A percentile compares a stretch with the other conserved stretches of the same genome.
phyloP scores from a whole-genome alignment of 2,888 invertebrate genomes.

The Amiota mariae region DNA sequence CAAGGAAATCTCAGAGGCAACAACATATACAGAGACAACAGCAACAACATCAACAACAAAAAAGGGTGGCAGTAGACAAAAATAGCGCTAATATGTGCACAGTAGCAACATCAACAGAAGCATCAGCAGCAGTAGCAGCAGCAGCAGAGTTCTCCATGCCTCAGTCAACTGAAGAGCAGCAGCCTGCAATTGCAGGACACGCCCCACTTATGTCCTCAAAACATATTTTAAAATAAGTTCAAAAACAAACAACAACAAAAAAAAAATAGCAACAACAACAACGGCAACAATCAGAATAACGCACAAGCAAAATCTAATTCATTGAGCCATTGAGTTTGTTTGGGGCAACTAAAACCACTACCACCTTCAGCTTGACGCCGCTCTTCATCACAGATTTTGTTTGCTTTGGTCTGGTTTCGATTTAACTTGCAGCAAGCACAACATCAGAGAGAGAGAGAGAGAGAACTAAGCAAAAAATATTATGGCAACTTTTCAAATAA shows the following conservation, averaged over 20 bases:
- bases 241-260: slow-evolving; percentile 16
- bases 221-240: slow-evolving; percentile 30
- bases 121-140: slow-evolving; percentile 28
- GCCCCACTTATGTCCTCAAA: slow-evolving; percentile 46
- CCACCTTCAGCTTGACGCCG: too few relatives aligned
- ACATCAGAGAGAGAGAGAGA: slow-evolving; percentile 22
- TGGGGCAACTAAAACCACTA: too few relatives aligned
- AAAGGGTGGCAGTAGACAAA: slow-evolving; percentile 14
- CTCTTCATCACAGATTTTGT: not conserved
- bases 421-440: slow-evolving; percentile 21
- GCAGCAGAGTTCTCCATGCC: not conserved
- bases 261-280: not conserved
- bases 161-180: slow-evolving; percentile 24
- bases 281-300: slow-evolving; percentile 7
- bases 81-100: slow-evolving; percentile 55
- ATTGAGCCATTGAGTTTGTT: too few relatives aligned
- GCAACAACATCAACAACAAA: slow-evolving; percentile 32
- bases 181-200: slow-evolving; percentile 47
- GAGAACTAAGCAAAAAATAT: slow-evolving; percentile 56
- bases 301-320: not conserved
- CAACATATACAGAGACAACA: slow-evolving; percentile 19
- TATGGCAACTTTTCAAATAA: slow-evolving; percentile 70
- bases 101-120: slow-evolving; percentile 35
- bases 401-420: slow-evolving; percentile 21
- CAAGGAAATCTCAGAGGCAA: slow-evolving; percentile 20